phyloP scores from a whole-genome alignment of 2,888 invertebrate genomes.

The Seira musarum region DNA sequence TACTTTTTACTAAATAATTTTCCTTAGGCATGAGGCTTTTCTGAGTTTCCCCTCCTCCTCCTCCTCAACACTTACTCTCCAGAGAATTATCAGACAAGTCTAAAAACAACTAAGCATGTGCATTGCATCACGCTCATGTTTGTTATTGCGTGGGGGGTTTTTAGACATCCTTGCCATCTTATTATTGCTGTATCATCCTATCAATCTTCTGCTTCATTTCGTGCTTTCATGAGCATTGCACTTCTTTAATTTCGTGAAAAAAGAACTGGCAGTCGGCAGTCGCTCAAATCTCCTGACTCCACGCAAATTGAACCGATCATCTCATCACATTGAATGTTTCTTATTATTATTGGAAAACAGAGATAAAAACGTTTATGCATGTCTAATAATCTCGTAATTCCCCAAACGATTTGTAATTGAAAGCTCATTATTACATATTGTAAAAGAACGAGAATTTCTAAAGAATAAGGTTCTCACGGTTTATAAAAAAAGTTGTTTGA shows the following conservation, averaged over 20 bases:
- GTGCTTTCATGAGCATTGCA: conserved; percentile 24
- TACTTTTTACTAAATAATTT: conserved; percentile 25
- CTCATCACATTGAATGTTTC: conserved; percentile 2
- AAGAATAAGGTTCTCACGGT: conserved; percentile 9
- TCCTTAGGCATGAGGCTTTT: conserved; percentile 38
- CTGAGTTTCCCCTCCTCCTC: conserved; percentile 25
- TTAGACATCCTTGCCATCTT: neutral
- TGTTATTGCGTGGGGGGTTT: conserved; percentile 17
- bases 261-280: neutral
- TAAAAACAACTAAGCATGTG: conserved; percentile 46
- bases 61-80: conserved; percentile 45
- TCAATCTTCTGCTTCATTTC: conserved; percentile 26
- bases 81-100: conserved; percentile 20
- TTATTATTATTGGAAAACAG: conserved; percentile 1
- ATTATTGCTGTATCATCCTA: conserved; percentile 29
- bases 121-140: conserved; percentile 39
- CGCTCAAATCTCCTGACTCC: conserved; percentile 4
- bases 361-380: conserved; percentile 15
- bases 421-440: neutral
- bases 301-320: conserved; percentile 11
- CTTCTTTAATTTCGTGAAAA: conserved; percentile 29
- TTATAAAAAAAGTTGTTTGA: neutral
- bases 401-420: conserved; percentile 36
- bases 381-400: conserved; percentile 24
- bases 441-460: neutral